Base-by-base conservation (phyloP, 2,113 vertebrate genomes). In the Pseudorasbora parva region DNA sequence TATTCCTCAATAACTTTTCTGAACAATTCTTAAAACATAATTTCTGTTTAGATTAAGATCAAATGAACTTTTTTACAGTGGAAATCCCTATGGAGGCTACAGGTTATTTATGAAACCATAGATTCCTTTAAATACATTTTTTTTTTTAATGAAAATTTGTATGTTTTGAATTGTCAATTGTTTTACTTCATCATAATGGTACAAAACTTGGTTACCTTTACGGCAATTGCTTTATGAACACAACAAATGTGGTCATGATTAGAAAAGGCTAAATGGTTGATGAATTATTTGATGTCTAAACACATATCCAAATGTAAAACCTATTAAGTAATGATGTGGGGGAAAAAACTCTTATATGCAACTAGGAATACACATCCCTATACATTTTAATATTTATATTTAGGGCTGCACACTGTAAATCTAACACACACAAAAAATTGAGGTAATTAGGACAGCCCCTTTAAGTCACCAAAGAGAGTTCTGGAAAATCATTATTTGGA, bases 401-500 rank as follows among this genome's bases (percentile, higher is more conserved):
- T 33, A 33, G 33, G 33, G 30, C 30, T 30, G 33, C 4, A 33
- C 33, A 33, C 33, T 33, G 33, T 33, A 30, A 33, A 33, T 4
- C 33, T 33, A 33, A 33, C 33, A 4, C 33, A 33, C 33, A 4
- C 33, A 33, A 33, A 33, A 33, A 33, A 30, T 30, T 30, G 30
- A 33, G 33, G 33, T 33, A 33, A n/a, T 33, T 72, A 80, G 49
- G 76, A 69, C 68, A 66, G 87, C 62, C 82, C 79, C 71, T 69
- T 76, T 15, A 27, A 37, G 33, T 85, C 72, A 47, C 30, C 49
- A 45, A 73, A 68, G 33, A 54, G 17, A 71, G 17, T 23, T 11
- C 41, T 45, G 21, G 7, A 37, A 68, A 33, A 4, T 45, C 6
- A 43, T 23, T 71, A 23, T 23, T 71, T 14, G 19, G 41, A 23